These are phyloP conservation scores for Sminthurinus aureus DNA, from an alignment of 2,888 invertebrate species.

Conservation along the genomic window DNA sequence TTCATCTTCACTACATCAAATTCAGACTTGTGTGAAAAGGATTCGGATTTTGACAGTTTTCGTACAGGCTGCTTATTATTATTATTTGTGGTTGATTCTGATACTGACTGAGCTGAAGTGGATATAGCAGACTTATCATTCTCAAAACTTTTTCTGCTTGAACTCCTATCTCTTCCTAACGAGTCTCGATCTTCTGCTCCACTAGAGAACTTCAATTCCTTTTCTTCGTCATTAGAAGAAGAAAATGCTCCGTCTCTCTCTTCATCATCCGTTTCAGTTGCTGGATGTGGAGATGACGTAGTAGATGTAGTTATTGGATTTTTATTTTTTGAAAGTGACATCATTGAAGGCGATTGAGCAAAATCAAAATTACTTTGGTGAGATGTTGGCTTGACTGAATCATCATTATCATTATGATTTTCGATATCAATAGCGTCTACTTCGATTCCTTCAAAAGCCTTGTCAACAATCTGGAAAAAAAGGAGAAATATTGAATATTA, in stretches of 20 bases:
- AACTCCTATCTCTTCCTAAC: background rate
- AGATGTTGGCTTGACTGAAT: background rate
- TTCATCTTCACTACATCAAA: slow-evolving; percentile 53
- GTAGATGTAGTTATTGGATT: background rate
- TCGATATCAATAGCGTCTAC: slow-evolving; percentile 17
- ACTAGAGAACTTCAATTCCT: slow-evolving; percentile 28
- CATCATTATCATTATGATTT: slow-evolving; percentile 16
- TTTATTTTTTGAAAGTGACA: background rate
- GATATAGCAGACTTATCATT: background rate
- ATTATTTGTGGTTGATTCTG: background rate
- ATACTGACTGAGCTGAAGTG: background rate
- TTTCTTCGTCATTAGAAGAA: slow-evolving; percentile 33
- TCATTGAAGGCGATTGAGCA: slow-evolving; percentile 21
- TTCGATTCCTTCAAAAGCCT: slow-evolving; percentile 42
- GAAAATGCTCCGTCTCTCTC: slow-evolving; percentile 26
- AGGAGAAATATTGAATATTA: too few species aligned
- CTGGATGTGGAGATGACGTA: slow-evolving; percentile 17
- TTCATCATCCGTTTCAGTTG: slow-evolving; percentile 19
- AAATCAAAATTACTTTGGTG: slow-evolving; percentile 37
- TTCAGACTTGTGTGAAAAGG: slow-evolving; percentile 58
- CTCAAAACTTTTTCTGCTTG: background rate
- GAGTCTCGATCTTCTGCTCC: slow-evolving; percentile 4
- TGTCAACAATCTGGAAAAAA: slow-evolving; percentile 40
- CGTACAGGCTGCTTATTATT: slow-evolving; percentile 27
- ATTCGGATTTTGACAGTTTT: slow-evolving; percentile 58